A percentile compares a stretch with the other conserved stretches of the same genome.
Conservation (phyloP, 2,113 vertebrate genomes). For the Campylorhamphus procurvoides region DNA sequence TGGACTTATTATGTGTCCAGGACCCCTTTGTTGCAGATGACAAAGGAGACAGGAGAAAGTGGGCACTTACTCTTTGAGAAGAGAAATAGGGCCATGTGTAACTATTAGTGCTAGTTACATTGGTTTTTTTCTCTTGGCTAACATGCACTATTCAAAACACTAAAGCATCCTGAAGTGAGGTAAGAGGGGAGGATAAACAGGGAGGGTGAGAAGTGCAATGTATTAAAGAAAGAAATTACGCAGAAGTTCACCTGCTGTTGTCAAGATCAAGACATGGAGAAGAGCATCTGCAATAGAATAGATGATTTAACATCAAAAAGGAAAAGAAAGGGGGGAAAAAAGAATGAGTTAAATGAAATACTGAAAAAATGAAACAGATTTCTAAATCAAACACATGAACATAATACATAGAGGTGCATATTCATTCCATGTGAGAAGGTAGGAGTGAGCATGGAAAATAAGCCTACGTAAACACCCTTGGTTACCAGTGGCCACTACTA, state of each 20-base stretch:
- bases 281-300: constrained; percentile 89
- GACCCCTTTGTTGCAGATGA: not conserved
- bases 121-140: not conserved
- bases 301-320: constrained; percentile 80
- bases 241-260: constrained; percentile 96
- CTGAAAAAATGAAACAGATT: constrained; percentile 49
- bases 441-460: not conserved
- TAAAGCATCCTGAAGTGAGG: constrained; percentile 75
- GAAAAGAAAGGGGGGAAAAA: constrained; percentile 37
- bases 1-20: not conserved
- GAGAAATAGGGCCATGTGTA: not conserved
- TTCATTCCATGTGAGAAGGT: not conserved
- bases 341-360: constrained; percentile 69
- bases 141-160: constrained; percentile 24
- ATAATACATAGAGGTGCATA: not conserved
- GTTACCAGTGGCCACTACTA: not conserved
- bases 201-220: constrained; percentile 34
- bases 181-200: constrained; percentile 16
- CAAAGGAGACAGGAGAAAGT: not conserved
- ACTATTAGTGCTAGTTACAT: not conserved
- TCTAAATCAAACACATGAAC: constrained; percentile 37
- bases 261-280: constrained; percentile 98
- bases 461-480: not conserved
- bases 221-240: constrained; percentile 77
- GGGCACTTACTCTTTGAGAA: not conserved